These are phyloP conservation scores for Dermatemys mawii DNA, from an alignment of 2,113 vertebrate genomes.

Conservation along the genomic window DNA sequence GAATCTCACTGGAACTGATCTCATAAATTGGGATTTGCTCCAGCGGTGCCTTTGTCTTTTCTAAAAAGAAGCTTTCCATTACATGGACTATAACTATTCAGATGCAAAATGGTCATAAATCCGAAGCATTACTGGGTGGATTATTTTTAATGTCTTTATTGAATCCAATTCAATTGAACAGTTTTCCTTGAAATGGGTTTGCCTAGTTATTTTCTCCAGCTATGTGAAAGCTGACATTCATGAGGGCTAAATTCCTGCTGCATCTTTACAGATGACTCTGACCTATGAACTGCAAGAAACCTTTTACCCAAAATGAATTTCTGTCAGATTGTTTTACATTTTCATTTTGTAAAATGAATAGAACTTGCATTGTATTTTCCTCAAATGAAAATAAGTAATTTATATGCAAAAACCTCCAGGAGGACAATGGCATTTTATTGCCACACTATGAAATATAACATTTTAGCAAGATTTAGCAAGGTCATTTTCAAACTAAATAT, in stretches of 20 bases:
- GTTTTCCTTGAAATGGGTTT: not conserved
- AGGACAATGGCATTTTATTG: slow-evolving; percentile 1
- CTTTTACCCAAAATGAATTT: not conserved
- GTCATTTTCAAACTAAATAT: not conserved
- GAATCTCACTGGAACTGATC: not conserved
- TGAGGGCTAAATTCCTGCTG: not conserved
- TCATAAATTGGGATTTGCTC: slow-evolving; percentile 14
- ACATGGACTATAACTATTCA: slow-evolving; percentile 11
- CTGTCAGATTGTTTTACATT: not conserved
- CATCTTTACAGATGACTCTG: not conserved
- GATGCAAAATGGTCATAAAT: not conserved
- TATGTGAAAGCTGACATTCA: not conserved
- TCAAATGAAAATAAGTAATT: not conserved
- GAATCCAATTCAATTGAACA: not conserved
- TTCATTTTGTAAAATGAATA: slow-evolving; percentile 7
- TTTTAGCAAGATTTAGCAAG: not conserved
- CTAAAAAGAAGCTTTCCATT: slow-evolving; percentile 17
- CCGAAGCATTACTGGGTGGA: not conserved
- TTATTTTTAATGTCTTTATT: not conserved
- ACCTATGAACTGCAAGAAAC: not conserved
- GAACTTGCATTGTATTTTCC: not conserved
- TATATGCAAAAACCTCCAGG: not conserved
- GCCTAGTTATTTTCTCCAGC: not conserved
- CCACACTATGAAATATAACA: not conserved
- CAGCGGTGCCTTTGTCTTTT: not conserved